These are phyloP conservation scores for Battus philenor DNA, from an alignment of 1,140 invertebrate species.

Conservation along the genomic window DNA sequence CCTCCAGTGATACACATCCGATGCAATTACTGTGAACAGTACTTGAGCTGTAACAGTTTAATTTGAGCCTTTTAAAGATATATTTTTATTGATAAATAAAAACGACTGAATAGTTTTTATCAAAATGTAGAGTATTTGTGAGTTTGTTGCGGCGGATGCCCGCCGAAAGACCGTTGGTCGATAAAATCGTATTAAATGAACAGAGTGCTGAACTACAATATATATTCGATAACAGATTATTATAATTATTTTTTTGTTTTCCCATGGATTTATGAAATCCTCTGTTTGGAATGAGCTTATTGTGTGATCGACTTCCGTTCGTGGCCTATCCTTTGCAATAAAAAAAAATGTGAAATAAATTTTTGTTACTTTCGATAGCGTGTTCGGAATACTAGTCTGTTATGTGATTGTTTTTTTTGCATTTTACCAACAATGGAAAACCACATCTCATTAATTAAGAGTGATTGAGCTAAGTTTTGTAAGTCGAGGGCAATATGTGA, in stretches of 20 bases:
- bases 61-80: conserved; percentile 74
- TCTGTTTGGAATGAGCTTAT: conserved; percentile 55
- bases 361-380: conserved; percentile 59
- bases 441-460: conserved; percentile 69
- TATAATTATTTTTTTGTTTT: conserved; percentile 32
- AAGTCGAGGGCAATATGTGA: conserved; percentile 64
- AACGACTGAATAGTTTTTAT: conserved; percentile 75
- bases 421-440: conserved; percentile 65
- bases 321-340: conserved; percentile 66
- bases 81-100: conserved; percentile 75
- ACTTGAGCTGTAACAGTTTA: conserved; percentile 59
- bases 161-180: conserved; percentile 55
- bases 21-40: conserved; percentile 47
- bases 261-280: conserved; percentile 73
- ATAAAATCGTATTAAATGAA: conserved; percentile 72
- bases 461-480: conserved; percentile 52
- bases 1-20: conserved; percentile 55
- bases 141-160: conserved; percentile 52
- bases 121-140: conserved; percentile 69
- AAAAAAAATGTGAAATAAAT: conserved; percentile 33
- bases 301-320: conserved; percentile 58
- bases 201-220: conserved; percentile 64
- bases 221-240: conserved; percentile 45
- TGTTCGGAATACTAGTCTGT: conserved; percentile 74
- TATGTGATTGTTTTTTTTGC: conserved; percentile 71